Evolutionary conservation across 2,888 invertebrate genomes (phyloP).

Genomic region (Myopa tessellatipennis): DNA sequence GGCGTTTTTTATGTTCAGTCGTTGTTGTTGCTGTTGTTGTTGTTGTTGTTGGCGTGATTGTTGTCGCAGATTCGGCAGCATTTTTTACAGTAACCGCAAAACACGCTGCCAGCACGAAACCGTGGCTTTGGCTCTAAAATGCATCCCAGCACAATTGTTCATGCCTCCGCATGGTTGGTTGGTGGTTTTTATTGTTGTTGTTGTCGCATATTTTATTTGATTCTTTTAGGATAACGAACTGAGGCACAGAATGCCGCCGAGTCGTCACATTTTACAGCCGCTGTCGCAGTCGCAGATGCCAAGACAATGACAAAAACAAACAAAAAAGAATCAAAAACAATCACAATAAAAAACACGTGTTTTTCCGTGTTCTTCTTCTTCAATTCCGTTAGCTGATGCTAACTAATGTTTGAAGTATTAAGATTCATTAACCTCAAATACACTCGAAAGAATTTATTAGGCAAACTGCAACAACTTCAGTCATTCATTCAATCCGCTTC

Average conservation of each 20-base stretch:
- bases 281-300: not conserved
- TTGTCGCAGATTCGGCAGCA: not conserved
- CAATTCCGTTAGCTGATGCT: not conserved
- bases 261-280: too few relatives aligned
- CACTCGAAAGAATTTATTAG: too few relatives aligned
- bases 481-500: too few relatives aligned
- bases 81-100: constrained; percentile 12
- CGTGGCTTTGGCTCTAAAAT: not conserved
- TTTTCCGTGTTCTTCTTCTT: too few relatives aligned
- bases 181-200: not conserved
- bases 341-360: too few relatives aligned
- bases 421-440: too few relatives aligned
- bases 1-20: not conserved
- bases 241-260: too few relatives aligned
- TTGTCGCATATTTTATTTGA: not conserved
- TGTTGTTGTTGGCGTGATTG: not conserved
- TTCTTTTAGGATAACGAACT: not conserved
- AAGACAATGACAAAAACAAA: not conserved
- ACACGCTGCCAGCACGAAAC: not conserved
- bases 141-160: not conserved
- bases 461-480: too few relatives aligned
- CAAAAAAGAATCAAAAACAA: not conserved
- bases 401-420: too few relatives aligned
- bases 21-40: constrained; percentile 20
- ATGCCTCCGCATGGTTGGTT: not conserved